Conservation (phyloP, 2,797 vertebrate genomes). For the Enteromius trimaculatus region DNA sequence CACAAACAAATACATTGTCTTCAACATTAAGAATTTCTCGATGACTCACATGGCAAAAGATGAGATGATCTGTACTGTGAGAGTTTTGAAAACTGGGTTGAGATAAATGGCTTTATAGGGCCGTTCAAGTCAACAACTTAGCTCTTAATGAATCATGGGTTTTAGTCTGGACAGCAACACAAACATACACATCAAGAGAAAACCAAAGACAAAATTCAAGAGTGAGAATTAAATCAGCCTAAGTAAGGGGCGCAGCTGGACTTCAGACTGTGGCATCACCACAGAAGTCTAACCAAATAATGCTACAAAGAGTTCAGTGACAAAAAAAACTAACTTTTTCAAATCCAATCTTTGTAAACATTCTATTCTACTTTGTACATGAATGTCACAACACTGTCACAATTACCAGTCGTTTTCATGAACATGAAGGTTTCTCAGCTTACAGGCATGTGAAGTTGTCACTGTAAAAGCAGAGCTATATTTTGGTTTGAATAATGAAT, state of each 20-base stretch:
- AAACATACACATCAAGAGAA: neutral
- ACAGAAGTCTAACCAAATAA: constrained; percentile 5
- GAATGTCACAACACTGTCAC: neutral
- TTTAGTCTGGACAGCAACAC: neutral
- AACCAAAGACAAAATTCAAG: neutral
- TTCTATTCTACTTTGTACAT: neutral
- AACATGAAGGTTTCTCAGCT: neutral
- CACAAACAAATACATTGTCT: neutral
- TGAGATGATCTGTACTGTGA: neutral
- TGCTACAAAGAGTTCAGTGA: neutral
- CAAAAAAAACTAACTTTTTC: neutral
- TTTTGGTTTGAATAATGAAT: constrained; percentile 4
- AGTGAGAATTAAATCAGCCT: neutral
- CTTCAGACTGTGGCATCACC: neutral
- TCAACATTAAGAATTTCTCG: neutral
- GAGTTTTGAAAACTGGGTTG: neutral
- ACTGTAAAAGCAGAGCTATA: constrained; percentile 5
- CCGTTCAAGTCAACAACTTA: constrained; percentile 6
- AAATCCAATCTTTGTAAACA: neutral
- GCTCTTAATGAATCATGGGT: constrained; percentile 1
- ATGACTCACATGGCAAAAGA: neutral
- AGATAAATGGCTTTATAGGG: neutral
- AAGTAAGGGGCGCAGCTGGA: neutral
- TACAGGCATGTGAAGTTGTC: constrained; percentile 10
- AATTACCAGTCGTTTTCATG: neutral